phyloP scores from a whole-genome alignment of 2,113 vertebrate species.

The Plectropomus leopardus region DNA sequence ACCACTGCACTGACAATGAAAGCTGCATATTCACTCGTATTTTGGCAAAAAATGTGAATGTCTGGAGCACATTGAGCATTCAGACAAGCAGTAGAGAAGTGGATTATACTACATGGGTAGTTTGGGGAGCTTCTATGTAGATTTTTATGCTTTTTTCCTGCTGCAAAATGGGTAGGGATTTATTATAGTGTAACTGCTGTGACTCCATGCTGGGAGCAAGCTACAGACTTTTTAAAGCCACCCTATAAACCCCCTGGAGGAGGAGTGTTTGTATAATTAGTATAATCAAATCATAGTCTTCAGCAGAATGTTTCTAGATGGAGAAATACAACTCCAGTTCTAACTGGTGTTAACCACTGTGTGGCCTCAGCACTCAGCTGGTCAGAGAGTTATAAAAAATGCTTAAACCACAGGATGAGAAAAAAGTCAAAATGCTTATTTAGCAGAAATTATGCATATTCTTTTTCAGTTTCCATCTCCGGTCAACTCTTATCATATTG shows the following conservation, averaged over 20 bases:
- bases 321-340: conserved; percentile 13
- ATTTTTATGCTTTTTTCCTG: neutral
- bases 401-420: conserved; percentile 2
- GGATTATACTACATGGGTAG: conserved; percentile 26
- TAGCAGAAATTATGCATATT: conserved; percentile 33
- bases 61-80: conserved; percentile 26
- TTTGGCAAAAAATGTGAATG: conserved; percentile 10
- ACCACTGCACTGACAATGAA: neutral
- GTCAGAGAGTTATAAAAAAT: conserved; percentile 20
- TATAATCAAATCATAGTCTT: conserved; percentile 28
- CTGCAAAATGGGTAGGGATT: conserved; percentile 10
- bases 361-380: neutral
- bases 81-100: conserved; percentile 14
- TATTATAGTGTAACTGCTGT: conserved; percentile 23
- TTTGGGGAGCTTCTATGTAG: neutral
- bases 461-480: conserved; percentile 30
- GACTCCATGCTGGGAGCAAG: conserved; percentile 32
- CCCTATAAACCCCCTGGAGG: conserved; percentile 24
- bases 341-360: conserved; percentile 8
- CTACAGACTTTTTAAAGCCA: conserved; percentile 26
- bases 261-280: conserved; percentile 43
- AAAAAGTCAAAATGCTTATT: conserved; percentile 33
- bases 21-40: conserved; percentile 7
- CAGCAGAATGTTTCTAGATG: neutral
- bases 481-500: conserved; percentile 67